Percentiles rank a stretch among this genome's conserved stretches.
phyloP scores from a whole-genome alignment of 1,140 invertebrate genomes.

The Ceratitis capitata region DNA sequence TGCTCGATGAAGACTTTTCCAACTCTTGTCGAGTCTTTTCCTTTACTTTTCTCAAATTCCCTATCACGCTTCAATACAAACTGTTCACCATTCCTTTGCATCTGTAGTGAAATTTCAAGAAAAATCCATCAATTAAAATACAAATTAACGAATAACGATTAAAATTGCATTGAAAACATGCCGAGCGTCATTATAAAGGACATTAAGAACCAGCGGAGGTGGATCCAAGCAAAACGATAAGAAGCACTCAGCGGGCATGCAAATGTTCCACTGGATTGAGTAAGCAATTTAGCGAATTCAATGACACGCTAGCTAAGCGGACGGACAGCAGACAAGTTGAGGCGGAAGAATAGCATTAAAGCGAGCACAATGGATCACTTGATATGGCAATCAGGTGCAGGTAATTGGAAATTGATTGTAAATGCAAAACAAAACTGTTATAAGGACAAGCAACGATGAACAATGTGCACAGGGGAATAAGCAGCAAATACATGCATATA shows the following conservation, averaged over 20 bases:
- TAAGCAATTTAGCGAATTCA: neutral
- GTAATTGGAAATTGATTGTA: constrained; percentile 19
- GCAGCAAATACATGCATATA: neutral
- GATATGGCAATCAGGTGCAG: constrained; percentile 3
- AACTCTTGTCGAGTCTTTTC: neutral
- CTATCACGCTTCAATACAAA: neutral
- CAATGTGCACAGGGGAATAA: neutral
- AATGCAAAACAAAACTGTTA: constrained; percentile 13
- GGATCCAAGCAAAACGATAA: neutral
- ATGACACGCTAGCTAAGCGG: neutral
- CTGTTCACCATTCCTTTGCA: neutral
- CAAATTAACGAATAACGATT: neutral
- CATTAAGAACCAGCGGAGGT: neutral
- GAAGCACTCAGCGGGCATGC: neutral
- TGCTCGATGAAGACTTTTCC: too few relatives aligned
- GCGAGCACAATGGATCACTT: constrained; percentile 4
- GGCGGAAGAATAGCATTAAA: neutral
- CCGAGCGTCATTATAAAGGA: neutral
- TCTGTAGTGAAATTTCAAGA: neutral
- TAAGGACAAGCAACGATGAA: neutral
- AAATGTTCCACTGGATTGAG: neutral
- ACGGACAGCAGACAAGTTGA: neutral
- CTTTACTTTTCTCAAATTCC: neutral
- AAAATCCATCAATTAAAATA: neutral
- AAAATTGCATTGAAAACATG: constrained; percentile 9